Base-by-base conservation (phyloP, 1,140 invertebrate species). In the Lepidurus apus region DNA sequence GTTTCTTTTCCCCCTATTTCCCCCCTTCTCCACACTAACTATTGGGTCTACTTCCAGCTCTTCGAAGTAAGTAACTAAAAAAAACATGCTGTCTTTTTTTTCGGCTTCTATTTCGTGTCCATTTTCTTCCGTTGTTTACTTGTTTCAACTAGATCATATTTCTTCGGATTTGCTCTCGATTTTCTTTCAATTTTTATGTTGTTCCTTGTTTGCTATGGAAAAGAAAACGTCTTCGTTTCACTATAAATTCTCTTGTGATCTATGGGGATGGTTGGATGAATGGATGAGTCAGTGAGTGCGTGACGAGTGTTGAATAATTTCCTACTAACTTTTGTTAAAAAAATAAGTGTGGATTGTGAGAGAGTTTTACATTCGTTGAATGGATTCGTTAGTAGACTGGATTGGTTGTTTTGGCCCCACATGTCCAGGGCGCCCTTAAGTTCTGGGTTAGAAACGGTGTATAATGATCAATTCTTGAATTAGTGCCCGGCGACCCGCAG, bases 401-500 rank as follows among this genome's bases (percentile, higher is more conserved):
- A 65, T 65, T 65, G 53, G 53, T 65, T 65, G 53, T 9, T 65
- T 65, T 65, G 17, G 44, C 5, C 26, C 9, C 7, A n/a, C 34
- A 10, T 47, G 24, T 77, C n/a, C 24, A 8, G 26, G 13, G 34
- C n/a, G 44, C 5, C 26, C 8, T 9, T 24, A 26, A 10, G 53
- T 65, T 77, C n/a, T 45, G 8, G 26, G 34, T 42, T 43, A 43
- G 34, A 11, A 34, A 73, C 78, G 24, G 11, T 42, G n/a, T 21
- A n/a, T 73, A 44, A 43, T 80, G 24, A 34, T 24, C n/a, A 43
- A n/a, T 74, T 77, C 73, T 75, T 75, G 65, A 76, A 34, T 86
- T 90, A 99, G 97, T 99, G 87, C 97, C 97, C 80, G 96, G 96
- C 80, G 93, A 97, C 87, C 97, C 97, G 73, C 91, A 94, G 84